Evolutionary conservation across 2,888 invertebrate species (phyloP), one percentile per base, ranked within the genome.

Genomic region (Cerastis rubricosa): DNA sequence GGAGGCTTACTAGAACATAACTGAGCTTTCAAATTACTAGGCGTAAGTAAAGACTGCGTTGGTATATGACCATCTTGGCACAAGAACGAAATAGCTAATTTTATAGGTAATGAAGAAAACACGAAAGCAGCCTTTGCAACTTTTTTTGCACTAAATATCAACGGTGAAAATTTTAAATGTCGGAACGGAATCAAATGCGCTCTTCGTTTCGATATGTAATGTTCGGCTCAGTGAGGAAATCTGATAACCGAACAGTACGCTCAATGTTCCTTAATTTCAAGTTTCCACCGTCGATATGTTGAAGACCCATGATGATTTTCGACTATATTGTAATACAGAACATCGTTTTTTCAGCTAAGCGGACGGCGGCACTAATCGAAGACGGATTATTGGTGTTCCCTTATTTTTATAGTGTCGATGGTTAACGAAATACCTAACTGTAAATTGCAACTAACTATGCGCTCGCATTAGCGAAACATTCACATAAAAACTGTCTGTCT

Each of bases 311-410:
- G 22, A 57, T 59, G 22, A 70, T 64, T 35, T 51, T 40, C 12
- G 29, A 64, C n/a, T 68, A 17, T 25, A 49, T 59, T 61, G 35
- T 59, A 29, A 65, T 14, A 47, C 6, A 45, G 49, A 69, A 65
- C 54, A 54, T 81, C 7, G 17, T 61, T 66, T 76, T 76, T 45
- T 76, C 49, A 22, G 64, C 71, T 61, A 85, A 74, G 85, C 80
- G 88, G 88, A 88, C 87, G 87, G 87, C 76, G 80, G 73, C 70
- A 74, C 77, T 73, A 70, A 79, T 81, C 14, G 3, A 85, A 81
- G 88, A 88, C 88, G 88, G 87, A 85, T 76, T 73, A 66, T 69
- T 78, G 64, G 73, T 87, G 78, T 69, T 76, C 66, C 71, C 78
- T 35, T 78, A 66, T 51, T n/a, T n/a, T n/a, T 76, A 71, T 63